These are phyloP conservation scores for Diplolepis rosae DNA, from an alignment of 2,888 invertebrate species.

Conservation along the genomic window DNA sequence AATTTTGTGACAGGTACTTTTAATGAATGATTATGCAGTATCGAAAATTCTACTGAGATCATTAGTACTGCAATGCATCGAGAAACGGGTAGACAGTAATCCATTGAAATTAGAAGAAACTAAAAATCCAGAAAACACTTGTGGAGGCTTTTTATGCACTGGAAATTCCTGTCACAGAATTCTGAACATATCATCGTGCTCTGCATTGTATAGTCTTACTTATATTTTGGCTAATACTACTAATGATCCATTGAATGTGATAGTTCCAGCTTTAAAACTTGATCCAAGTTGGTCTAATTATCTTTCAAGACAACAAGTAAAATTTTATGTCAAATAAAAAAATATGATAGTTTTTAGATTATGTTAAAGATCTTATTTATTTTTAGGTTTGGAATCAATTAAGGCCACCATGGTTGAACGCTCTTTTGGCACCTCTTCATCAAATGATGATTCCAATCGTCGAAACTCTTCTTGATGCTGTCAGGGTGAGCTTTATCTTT, in stretches of 20 bases:
- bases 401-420: slow-evolving; percentile 85
- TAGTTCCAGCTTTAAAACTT: slow-evolving; percentile 79
- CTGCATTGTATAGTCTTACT: slow-evolving; percentile 79
- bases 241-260: slow-evolving; percentile 76
- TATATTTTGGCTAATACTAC: slow-evolving; percentile 80
- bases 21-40: slow-evolving; percentile 83
- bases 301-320: slow-evolving; percentile 84
- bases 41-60: slow-evolving; percentile 72
- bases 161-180: slow-evolving; percentile 78
- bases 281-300: slow-evolving; percentile 82
- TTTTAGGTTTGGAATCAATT: slow-evolving; percentile 88
- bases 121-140: slow-evolving; percentile 68
- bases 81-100: slow-evolving; percentile 23
- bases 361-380: not conserved
- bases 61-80: slow-evolving; percentile 54
- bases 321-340: not conserved
- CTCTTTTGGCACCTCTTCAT: slow-evolving; percentile 80
- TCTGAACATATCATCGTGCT: slow-evolving; percentile 74
- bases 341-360: not conserved
- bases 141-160: slow-evolving; percentile 83
- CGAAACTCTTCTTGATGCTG: slow-evolving; percentile 81
- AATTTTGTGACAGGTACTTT: slow-evolving; percentile 76
- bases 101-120: not conserved
- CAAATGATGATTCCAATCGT: slow-evolving; percentile 80
- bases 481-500: slow-evolving; percentile 65